Conservation (phyloP, 2,113 vertebrate genomes). For the Halichoeres trimaculatus region DNA sequence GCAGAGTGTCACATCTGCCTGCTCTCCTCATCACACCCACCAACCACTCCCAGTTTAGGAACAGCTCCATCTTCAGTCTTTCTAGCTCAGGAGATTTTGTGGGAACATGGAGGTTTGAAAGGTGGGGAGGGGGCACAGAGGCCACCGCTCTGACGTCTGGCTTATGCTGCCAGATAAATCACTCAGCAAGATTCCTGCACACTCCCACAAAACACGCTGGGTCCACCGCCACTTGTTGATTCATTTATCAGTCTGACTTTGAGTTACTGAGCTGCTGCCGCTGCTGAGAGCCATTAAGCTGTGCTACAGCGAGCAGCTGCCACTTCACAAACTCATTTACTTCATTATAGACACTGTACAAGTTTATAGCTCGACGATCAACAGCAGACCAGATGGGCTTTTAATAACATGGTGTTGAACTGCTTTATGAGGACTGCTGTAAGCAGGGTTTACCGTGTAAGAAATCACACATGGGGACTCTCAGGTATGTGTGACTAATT, state of each 20-base stretch:
- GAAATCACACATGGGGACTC: not conserved
- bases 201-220: slow-evolving; percentile 14
- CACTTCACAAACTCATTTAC: slow-evolving; percentile 35
- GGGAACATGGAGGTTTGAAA: slow-evolving; percentile 27
- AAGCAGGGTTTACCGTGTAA: not conserved
- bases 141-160: slow-evolving; percentile 8
- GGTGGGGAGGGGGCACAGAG: not conserved
- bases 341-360: slow-evolving; percentile 39
- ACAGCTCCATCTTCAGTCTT: slow-evolving; percentile 20
- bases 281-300: slow-evolving; percentile 32
- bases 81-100: slow-evolving; percentile 34
- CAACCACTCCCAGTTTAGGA: not conserved
- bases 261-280: slow-evolving; percentile 16
- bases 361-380: slow-evolving; percentile 32
- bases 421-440: slow-evolving; percentile 22
- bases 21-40: not conserved
- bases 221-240: slow-evolving; percentile 41
- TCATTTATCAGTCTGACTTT: slow-evolving; percentile 36
- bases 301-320: slow-evolving; percentile 18
- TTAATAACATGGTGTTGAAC: slow-evolving; percentile 46
- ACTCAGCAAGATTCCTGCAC: slow-evolving; percentile 15
- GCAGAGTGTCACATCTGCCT: not conserved
- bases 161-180: slow-evolving; percentile 42
- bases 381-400: slow-evolving; percentile 45
- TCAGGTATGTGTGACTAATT: not conserved